Conservation (phyloP, 2,888 invertebrate genomes). For the Leptothorax acervorum region DNA sequence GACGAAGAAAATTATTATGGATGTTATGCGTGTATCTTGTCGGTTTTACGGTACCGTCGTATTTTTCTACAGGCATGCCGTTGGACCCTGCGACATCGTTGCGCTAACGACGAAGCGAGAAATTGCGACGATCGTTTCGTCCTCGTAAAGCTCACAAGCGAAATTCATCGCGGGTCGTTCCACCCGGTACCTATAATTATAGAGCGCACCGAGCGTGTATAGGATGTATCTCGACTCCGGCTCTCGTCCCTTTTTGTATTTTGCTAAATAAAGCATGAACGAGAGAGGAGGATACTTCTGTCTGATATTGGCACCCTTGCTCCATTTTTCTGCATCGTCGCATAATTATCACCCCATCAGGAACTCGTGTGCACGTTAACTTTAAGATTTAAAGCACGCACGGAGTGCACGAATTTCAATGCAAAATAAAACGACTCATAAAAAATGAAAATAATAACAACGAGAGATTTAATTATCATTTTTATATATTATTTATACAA, state of each 20-base stretch:
- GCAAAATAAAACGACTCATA: neutral
- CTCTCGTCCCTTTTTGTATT: constrained; percentile 8
- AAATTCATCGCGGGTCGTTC: constrained; percentile 23
- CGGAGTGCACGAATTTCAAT: no score
- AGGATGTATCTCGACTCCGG: neutral
- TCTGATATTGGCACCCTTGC: neutral
- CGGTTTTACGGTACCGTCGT: constrained; percentile 11
- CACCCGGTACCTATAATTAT: constrained; percentile 28
- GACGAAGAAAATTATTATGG: constrained; percentile 17
- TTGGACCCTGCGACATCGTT: neutral
- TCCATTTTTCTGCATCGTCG: neutral
- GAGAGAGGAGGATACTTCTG: constrained; percentile 1
- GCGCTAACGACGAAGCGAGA: constrained; percentile 25
- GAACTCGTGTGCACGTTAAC: neutral
- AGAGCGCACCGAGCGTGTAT: neutral
- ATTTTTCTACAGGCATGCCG: neutral
- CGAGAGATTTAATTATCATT: neutral
- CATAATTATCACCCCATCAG: neutral
- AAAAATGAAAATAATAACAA: neutral
- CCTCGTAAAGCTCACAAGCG: constrained; percentile 8
- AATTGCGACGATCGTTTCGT: constrained; percentile 35
- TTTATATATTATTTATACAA: neutral
- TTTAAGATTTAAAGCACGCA: neutral
- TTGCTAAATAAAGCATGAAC: constrained; percentile 39
- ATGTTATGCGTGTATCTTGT: neutral